Evolutionary conservation across 1,140 invertebrate species (phyloP), one percentile per base, ranked within the genome.

Genomic region (Propsilocerus akamusi): DNA sequence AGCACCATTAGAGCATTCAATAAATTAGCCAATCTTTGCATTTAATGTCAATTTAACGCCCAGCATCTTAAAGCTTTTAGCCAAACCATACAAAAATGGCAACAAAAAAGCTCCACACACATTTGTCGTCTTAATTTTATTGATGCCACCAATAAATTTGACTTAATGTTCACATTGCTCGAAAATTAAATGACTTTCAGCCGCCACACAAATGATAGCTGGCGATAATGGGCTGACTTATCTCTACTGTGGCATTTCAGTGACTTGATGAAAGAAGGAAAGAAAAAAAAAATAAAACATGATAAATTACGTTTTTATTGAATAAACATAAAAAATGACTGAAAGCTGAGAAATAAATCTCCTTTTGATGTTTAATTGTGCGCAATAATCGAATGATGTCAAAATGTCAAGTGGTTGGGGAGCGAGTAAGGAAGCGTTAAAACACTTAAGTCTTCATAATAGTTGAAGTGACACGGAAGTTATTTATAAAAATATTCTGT

Each of bases 91-190:
- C n/a, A n/a, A n/a, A n/a, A n/a, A n/a, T n/a, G n/a, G n/a, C n/a
- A n/a, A n/a, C n/a, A n/a, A n/a, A n/a, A n/a, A n/a, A n/a, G n/a
- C n/a, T n/a, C n/a, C n/a, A n/a, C n/a, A n/a, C n/a, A n/a, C n/a
- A n/a, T n/a, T n/a, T n/a, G n/a, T n/a, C n/a, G n/a, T n/a, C n/a
- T 41, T 41, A 41, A 41, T 20, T 41, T 41, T 41, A 41, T 41
- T 41, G 22, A 20, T 17, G 22, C 5, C 14, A 41, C n/a, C 34
- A 41, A 41, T 41, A 41, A 41, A 41, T 41, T 20, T 41, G 17
- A 20, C 34, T 20, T 41, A 41, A 41, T 41, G 34, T 41, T 41
- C n/a, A n/a, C n/a, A n/a, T n/a, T n/a, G 17, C 34, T 4, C 14
- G 34, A 41, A 41, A 41, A 41, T 41, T 41, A 41, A 41, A 41